Evolutionary conservation across 2,113 vertebrate species (phyloP).

Genomic region (Egretta garzetta): DNA sequence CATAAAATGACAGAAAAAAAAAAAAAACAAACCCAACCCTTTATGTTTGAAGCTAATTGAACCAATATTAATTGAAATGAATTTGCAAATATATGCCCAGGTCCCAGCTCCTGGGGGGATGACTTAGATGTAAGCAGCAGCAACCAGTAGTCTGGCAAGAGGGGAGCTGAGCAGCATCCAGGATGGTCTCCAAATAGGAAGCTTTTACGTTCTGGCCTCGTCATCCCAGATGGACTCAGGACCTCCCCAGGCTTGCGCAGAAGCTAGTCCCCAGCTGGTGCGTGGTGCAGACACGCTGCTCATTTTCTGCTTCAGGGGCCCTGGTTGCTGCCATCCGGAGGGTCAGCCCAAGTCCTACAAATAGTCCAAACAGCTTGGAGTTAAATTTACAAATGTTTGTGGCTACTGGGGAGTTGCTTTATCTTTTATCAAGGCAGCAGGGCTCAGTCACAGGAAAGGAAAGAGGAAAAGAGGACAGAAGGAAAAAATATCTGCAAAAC

Average conservation of each 20-base stretch:
- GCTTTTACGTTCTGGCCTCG: not conserved
- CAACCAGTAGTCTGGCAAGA: not conserved
- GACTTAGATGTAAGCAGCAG: not conserved
- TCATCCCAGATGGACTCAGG: not conserved
- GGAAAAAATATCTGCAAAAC: not conserved
- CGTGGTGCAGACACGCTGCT: not conserved
- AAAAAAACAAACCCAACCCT: accelerated
- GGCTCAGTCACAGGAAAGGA: not conserved
- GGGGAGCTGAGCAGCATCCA: not conserved
- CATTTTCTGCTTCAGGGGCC: not conserved
- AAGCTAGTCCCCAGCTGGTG: constrained; percentile 38
- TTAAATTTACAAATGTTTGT: not conserved
- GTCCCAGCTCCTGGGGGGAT: not conserved
- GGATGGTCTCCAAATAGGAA: not conserved
- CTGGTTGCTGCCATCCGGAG: not conserved
- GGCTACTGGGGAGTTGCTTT: not conserved
- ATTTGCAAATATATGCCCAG: not conserved
- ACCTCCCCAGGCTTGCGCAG: not conserved
- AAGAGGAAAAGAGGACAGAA: not conserved
- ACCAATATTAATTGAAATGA: not conserved
- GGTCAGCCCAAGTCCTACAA: not conserved
- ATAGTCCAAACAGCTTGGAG: constrained; percentile 1
- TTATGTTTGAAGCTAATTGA: not conserved
- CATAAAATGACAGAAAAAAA: not conserved
- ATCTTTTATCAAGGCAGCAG: not conserved